phyloP scores from a whole-genome alignment of 2,888 invertebrate genomes.

The Quadroppia sp. region DNA sequence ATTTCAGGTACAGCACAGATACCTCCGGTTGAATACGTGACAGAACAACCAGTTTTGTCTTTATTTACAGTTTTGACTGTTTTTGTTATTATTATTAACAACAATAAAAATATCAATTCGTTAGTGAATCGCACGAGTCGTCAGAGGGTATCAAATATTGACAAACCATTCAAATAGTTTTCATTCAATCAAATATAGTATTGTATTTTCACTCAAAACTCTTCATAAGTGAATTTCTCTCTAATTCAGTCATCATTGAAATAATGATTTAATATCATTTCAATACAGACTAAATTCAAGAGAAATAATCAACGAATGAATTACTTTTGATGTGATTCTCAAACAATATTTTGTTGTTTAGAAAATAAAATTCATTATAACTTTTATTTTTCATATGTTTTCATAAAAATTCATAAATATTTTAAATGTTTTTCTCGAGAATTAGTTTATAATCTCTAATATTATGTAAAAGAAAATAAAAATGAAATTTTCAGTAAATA shows the following conservation, averaged over 20 bases:
- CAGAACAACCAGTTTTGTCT: conserved; percentile 36
- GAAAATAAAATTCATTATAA: no score
- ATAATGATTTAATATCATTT: no score
- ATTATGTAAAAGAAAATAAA: neutral
- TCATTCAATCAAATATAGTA: neutral
- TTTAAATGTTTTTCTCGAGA: neutral
- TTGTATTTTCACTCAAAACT: no score
- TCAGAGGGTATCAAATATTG: conserved; percentile 8
- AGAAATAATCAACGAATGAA: no score
- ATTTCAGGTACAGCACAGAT: conserved; percentile 23
- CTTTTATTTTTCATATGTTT: no score
- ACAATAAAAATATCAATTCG: neutral
- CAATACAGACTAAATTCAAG: no score
- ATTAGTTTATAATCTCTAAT: neutral
- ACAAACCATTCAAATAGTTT: conserved; percentile 10
- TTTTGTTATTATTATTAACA: neutral
- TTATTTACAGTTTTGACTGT: conserved; percentile 28
- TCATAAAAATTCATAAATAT: neutral
- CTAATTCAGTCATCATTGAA: no score
- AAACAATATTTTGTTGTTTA: no score
- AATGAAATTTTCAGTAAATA: neutral
- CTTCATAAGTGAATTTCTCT: no score
- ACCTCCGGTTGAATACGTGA: conserved; percentile 35
- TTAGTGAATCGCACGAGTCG: neutral
- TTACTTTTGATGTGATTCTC: no score